Evolutionary conservation across 2,113 vertebrate genomes (phyloP).

Genomic region (Synodontis membranacea): DNA sequence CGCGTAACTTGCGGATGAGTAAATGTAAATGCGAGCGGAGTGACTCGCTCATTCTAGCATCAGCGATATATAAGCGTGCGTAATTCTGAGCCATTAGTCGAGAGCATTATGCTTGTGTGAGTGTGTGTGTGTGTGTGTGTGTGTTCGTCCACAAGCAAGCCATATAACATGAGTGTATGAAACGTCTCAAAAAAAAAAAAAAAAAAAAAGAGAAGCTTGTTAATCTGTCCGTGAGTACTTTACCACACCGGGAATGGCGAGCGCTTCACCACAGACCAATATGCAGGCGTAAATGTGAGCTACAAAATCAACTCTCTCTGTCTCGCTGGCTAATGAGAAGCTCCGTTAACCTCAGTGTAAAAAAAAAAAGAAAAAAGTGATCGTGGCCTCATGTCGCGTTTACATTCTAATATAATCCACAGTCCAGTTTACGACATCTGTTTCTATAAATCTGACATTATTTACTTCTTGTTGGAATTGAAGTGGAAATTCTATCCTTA

Average conservation of each 20-base stretch:
- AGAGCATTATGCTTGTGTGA: background rate
- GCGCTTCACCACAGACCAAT: background rate
- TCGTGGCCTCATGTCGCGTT: background rate
- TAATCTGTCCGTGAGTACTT: background rate
- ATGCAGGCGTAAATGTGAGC: background rate
- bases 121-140: background rate
- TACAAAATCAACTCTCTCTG: background rate
- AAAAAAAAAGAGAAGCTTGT: background rate
- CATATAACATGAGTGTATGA: background rate
- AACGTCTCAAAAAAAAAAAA: background rate
- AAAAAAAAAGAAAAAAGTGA: no score
- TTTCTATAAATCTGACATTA: background rate
- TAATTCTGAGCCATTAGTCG: background rate
- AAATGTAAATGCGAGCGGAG: conserved; percentile 6
- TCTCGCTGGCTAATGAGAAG: background rate
- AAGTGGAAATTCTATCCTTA: background rate
- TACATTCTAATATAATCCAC: background rate
- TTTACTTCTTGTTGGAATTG: background rate
- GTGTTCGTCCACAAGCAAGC: background rate
- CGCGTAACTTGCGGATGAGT: background rate
- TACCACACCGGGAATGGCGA: background rate
- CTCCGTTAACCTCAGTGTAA: background rate
- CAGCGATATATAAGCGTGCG: background rate
- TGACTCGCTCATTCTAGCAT: background rate
- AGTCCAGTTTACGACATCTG: background rate